Base-by-base conservation (phyloP, 2,888 invertebrate genomes). In the Phasia obesa region DNA sequence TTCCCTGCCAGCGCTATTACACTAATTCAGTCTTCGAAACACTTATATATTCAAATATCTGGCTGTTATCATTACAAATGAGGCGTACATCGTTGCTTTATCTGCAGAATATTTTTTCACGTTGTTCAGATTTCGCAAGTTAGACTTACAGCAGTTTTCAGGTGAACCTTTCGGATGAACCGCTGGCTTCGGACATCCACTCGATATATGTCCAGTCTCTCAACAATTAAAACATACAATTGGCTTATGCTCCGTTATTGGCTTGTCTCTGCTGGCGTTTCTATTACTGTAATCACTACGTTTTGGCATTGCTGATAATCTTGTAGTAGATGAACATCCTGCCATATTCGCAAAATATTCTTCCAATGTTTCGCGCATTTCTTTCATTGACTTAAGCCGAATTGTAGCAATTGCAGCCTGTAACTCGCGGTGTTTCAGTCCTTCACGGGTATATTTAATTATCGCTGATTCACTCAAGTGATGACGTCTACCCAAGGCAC, bases 371-470 rank as follows among this genome's bases (percentile, higher is more conserved):
- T 74, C 70, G 6, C 75, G 84, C 71, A 84, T 64, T 59, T 81
- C 65, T 35, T 79, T 81, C 15, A 81, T 44, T 2, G 75, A 19
- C 21, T 31, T 42, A 47, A 84, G 79, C 4, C 27, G 38, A 0
- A 57, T 3, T 2, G 78, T 53, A 3, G 74, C 77, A 19, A 71
- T 78, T 19, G 80, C 71, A 0, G 13, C 11, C 25, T 77, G 81
- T 11, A 81, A 7, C 1, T 84, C 79, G 2, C 73, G 59, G 47
- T 78, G 65, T 42, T 64, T 81, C 4, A 84, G 17, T 0, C 81
- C 78, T 6, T 75, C 67, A 1, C 74, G 84, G 0, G 51, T 75
- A 44, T 84, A 84, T 55, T 84, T 84, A 11, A 84, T 59, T 31
- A 69, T 60, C 5, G 74, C 57, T 0, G 19, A 21, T n/a, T 81